Conservation (phyloP, 2,113 vertebrate species). For the Notarius lentiginosus region DNA sequence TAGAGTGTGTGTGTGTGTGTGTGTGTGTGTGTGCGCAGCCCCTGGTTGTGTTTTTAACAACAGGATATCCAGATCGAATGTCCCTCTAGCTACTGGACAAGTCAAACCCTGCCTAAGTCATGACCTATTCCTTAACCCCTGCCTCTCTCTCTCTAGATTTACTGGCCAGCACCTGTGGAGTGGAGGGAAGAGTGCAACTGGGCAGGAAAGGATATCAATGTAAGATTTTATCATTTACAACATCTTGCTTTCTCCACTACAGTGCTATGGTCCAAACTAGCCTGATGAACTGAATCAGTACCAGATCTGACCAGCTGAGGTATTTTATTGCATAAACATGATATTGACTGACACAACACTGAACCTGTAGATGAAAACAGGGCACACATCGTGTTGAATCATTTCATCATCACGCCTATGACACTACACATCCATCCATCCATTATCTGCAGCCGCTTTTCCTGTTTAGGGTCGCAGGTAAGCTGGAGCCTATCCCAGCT, state of each 20-base stretch:
- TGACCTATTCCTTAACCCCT: slow-evolving; percentile 37
- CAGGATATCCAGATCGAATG: slow-evolving; percentile 41
- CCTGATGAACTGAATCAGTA: neutral
- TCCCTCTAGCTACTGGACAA: slow-evolving; percentile 50
- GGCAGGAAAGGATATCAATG: slow-evolving; percentile 96
- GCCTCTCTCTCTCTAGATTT: slow-evolving; percentile 75
- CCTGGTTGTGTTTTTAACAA: slow-evolving; percentile 33
- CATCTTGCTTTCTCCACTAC: neutral
- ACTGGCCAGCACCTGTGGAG: slow-evolving; percentile 93
- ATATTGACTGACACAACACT: neutral
- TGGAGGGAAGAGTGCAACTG: slow-evolving; percentile 99
- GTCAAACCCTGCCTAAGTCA: slow-evolving; percentile 47
- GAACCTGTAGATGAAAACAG: neutral
- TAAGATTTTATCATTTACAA: slow-evolving; percentile 71
- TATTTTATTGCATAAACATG: slow-evolving; percentile 15
- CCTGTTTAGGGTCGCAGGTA: too few species aligned
- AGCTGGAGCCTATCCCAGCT: too few species aligned
- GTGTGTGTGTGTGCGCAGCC: slow-evolving; percentile 28
- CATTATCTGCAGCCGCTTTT: too few species aligned
- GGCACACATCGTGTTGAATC: neutral
- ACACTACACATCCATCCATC: neutral
- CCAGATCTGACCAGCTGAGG: slow-evolving; percentile 1
- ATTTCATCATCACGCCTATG: neutral
- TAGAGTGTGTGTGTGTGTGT: slow-evolving; percentile 5
- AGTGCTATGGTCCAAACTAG: neutral